phyloP scores from a whole-genome alignment of 2,113 vertebrate species.

The Aptenodytes forsteri region DNA sequence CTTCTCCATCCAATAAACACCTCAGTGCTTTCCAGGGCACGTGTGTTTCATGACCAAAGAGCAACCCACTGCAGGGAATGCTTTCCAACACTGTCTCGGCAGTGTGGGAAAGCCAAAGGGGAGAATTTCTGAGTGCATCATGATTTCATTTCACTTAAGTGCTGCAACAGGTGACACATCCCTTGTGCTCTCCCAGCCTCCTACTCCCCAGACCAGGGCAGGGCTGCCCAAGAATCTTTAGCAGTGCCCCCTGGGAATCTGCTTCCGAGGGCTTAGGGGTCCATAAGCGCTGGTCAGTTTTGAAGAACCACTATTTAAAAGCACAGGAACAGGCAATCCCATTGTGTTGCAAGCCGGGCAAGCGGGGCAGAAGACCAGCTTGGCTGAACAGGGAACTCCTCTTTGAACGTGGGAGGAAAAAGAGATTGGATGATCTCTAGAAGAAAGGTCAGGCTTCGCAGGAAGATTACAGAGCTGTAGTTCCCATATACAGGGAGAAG shows the following conservation, averaged over 20 bases:
- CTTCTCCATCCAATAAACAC: not conserved
- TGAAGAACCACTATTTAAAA: not conserved
- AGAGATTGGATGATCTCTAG: not conserved
- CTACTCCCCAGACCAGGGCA: not conserved
- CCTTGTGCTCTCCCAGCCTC: not conserved
- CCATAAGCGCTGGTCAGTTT: not conserved
- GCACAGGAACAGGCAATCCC: not conserved
- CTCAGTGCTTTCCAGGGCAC: not conserved
- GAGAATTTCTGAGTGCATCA: not conserved
- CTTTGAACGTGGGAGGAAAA: not conserved
- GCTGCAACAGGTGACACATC: fast-evolving
- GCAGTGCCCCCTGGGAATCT: too few relatives aligned
- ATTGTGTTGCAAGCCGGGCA: not conserved
- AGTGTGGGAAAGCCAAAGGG: not conserved
- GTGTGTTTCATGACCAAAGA: not conserved
- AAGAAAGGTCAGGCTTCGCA: not conserved
- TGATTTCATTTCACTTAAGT: not conserved
- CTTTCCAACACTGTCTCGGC: not conserved
- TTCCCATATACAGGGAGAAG: not conserved
- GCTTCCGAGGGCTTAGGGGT: not conserved
- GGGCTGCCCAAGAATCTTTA: not conserved
- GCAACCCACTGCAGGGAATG: not conserved
- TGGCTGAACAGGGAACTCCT: too few relatives aligned
- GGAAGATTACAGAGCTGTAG: not conserved
- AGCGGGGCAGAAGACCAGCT: not conserved